Base-by-base conservation (phyloP, 2,797 vertebrate genomes). In the Onychomys arenicola region DNA sequence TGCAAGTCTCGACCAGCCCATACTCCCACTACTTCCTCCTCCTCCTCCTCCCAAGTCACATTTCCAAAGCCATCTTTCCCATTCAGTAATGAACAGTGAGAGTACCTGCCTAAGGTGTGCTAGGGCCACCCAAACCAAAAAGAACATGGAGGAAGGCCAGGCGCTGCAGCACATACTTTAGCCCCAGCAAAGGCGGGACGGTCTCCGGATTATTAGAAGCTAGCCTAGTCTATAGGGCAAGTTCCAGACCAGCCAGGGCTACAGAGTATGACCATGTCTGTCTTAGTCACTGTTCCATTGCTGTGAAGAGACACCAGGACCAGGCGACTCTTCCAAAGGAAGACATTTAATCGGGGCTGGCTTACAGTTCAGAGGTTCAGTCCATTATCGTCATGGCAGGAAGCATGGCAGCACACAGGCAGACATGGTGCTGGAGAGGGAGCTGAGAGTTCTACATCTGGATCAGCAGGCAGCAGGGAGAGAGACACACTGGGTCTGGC, bases 1-100 rank as follows among this genome's bases (percentile, higher is more conserved):
- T 43, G 2, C 25, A 81, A 76, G 25, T 13, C 16, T 3, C 78
- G 17, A 19, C 40, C 40, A 73, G 37, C 12, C 16, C 29, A 63
- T 16, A 16, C 2, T 29, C 32, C 40, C 37, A 9, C 12, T 67
- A 32, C 46, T 27, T 57, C 34, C 61, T 16, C 85, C 52, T 49
- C 49, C 49, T 55, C 55, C 17, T 57, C 55, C n/a, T 85, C 73
- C 77, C 78, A 82, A 61, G 80, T 73, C 57, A 34, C n/a, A 93
- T 52, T 95, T 95, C 40, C 37, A 84, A 82, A 59, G 32, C 34
- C 80, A 81, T 21, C 40, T 25, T 86, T 97, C 65, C 77, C 69
- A 0, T 80, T 94, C 71, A 77, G 67, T 93, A 88, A 96, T 3
- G 32, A 55, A 37, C 67, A 71, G 49, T 40, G 5, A 57, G 37